Percentiles rank a stretch among this genome's conserved stretches.
Conservation (phyloP, 2,888 invertebrate genomes). For the Venusia cambrica region DNA sequence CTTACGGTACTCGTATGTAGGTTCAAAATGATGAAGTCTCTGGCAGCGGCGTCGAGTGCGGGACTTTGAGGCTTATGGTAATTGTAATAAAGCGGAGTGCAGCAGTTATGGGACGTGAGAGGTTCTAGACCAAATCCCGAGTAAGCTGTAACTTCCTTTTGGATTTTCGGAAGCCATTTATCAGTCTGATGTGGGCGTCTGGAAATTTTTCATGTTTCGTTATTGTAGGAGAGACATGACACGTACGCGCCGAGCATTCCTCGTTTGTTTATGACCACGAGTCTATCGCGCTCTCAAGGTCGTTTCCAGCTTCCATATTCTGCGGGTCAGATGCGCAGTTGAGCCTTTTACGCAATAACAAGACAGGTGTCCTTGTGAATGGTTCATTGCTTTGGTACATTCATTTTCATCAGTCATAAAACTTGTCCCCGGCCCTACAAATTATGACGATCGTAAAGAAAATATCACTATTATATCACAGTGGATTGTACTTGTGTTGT, state of each 20-base stretch:
- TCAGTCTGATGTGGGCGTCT: conserved; percentile 81
- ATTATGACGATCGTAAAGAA: conserved; percentile 36
- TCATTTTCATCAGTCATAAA: no score
- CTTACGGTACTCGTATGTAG: conserved; percentile 73
- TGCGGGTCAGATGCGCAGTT: conserved; percentile 22
- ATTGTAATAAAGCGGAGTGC: conserved; percentile 82
- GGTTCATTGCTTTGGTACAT: no score
- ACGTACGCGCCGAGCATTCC: conserved; percentile 60
- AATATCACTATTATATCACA: conserved; percentile 36
- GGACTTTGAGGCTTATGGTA: conserved; percentile 82
- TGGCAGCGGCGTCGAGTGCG: conserved; percentile 67
- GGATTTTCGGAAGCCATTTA: conserved; percentile 83
- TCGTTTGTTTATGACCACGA: conserved; percentile 62
- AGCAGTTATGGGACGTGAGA: conserved; percentile 81
- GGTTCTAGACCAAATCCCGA: conserved; percentile 82
- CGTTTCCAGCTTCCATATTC: conserved; percentile 28
- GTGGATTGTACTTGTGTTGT: conserved; percentile 32
- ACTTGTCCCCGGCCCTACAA: conserved; percentile 17
- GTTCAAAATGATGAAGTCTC: conserved; percentile 78
- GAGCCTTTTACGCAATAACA: no score
- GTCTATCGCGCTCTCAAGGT: conserved; percentile 46
- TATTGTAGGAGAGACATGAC: conserved; percentile 74
- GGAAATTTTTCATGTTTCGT: conserved; percentile 82
- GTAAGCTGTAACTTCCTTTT: conserved; percentile 83
- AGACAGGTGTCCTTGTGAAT: no score